Evolutionary conservation across 2,888 invertebrate genomes (phyloP).

Genomic region (Hoplodrina ambigua): DNA sequence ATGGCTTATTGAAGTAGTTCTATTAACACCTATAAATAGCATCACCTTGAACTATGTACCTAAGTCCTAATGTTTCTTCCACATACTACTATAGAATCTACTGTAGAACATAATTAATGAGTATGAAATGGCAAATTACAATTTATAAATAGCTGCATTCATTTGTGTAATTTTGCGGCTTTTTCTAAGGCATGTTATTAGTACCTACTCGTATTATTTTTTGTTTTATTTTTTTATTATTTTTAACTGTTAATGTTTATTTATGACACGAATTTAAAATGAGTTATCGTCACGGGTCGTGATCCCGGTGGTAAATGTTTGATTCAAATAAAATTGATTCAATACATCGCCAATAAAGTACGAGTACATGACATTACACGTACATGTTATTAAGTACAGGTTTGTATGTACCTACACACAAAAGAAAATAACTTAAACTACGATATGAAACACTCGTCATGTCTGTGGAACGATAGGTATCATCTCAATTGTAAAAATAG

Average conservation of each 20-base stretch:
- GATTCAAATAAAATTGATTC: slow-evolving; percentile 17
- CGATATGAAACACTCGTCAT: not conserved
- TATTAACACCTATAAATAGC: not conserved
- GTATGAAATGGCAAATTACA: slow-evolving; percentile 1
- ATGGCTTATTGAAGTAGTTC: not conserved
- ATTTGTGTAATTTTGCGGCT: slow-evolving; percentile 5
- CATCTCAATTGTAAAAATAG: slow-evolving; percentile 25
- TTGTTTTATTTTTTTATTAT: not conserved
- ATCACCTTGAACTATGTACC: slow-evolving; percentile 16
- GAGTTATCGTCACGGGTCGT: slow-evolving; percentile 13
- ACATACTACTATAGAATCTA: slow-evolving; percentile 6
- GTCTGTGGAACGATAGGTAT: not conserved
- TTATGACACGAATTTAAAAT: slow-evolving; percentile 10
- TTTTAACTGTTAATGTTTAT: slow-evolving; percentile 4
- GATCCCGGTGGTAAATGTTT: slow-evolving; percentile 23
- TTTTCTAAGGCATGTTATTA: not conserved
- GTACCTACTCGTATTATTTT: not conserved
- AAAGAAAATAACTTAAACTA: slow-evolving; percentile 2
- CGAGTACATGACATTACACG: not conserved
- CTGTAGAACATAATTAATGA: not conserved
- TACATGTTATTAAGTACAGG: slow-evolving; percentile 10
- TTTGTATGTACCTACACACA: slow-evolving; percentile 3
- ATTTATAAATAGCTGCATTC: not conserved
- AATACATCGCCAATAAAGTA: slow-evolving; percentile 4
- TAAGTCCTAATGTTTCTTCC: not conserved